phyloP scores from a whole-genome alignment of 2,888 invertebrate species.

The Parnassius mnemosyne region DNA sequence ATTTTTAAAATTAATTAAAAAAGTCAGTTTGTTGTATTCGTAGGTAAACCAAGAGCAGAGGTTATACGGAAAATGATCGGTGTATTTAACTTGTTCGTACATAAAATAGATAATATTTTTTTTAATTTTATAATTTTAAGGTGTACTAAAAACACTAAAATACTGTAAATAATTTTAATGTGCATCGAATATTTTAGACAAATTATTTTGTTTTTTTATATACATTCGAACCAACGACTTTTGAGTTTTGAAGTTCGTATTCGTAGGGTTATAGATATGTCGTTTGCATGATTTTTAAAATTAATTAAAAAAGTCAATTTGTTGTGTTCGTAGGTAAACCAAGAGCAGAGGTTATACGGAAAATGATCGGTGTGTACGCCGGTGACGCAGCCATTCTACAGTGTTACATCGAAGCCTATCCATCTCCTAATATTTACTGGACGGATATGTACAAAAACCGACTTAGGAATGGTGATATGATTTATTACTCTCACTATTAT shows the following conservation, averaged over 20 bases:
- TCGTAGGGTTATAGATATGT: too few species aligned
- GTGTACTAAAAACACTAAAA: too few species aligned
- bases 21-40: not conserved
- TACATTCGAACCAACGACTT: too few species aligned
- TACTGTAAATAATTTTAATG: too few species aligned
- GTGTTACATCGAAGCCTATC: conserved; percentile 87
- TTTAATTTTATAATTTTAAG: too few species aligned
- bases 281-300: too few species aligned
- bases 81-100: conserved; percentile 44
- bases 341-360: conserved; percentile 84
- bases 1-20: too few species aligned
- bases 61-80: conserved; percentile 86
- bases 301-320: too few species aligned
- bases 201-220: too few species aligned
- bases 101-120: too few species aligned
- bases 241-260: too few species aligned
- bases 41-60: conserved; percentile 86
- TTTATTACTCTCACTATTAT: not conserved
- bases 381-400: conserved; percentile 83
- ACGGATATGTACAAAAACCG: conserved; percentile 82
- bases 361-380: conserved; percentile 84
- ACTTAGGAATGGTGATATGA: conserved; percentile 74
- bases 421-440: conserved; percentile 87
- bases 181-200: too few species aligned
- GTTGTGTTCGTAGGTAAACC: conserved; percentile 82